Evolutionary conservation across 2,888 invertebrate genomes (phyloP).

Genomic region (Eledona agricola): DNA sequence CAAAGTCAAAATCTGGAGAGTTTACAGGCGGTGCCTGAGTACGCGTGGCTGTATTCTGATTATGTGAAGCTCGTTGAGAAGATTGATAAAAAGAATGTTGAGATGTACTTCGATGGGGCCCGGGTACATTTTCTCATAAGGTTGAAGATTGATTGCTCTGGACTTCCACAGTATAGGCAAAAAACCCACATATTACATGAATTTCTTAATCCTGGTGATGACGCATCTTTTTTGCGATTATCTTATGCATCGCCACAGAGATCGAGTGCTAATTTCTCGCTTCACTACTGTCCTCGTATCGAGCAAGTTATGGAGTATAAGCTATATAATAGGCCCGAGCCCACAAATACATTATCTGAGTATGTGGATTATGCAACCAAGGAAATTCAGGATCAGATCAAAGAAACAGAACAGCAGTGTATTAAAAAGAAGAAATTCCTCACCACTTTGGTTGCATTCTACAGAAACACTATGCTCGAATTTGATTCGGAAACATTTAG

Average conservation of each 20-base stretch:
- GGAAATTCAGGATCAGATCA: slow-evolving; percentile 65
- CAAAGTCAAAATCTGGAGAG: slow-evolving; percentile 63
- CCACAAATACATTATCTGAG: slow-evolving; percentile 63
- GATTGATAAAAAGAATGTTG: slow-evolving; percentile 56
- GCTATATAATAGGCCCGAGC: no score
- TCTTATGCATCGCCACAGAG: slow-evolving; percentile 56
- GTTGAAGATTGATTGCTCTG: slow-evolving; percentile 68
- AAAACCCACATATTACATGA: no score
- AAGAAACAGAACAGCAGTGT: slow-evolving; percentile 53
- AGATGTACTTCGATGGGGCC: not conserved
- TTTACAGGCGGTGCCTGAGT: slow-evolving; percentile 63
- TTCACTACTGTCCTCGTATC: slow-evolving; percentile 65
- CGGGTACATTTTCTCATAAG: not conserved
- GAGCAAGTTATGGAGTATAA: slow-evolving; percentile 65
- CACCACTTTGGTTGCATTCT: slow-evolving; percentile 59
- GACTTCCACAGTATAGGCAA: slow-evolving; percentile 58
- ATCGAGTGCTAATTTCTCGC: slow-evolving; percentile 58
- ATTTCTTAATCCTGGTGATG: slow-evolving; percentile 49
- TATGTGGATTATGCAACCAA: slow-evolving; percentile 67
- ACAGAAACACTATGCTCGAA: slow-evolving; percentile 63
- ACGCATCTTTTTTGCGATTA: slow-evolving; percentile 51
- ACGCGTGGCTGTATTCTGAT: slow-evolving; percentile 69
- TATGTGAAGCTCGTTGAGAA: slow-evolving; percentile 70
- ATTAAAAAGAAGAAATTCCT: slow-evolving; percentile 63
- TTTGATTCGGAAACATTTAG: slow-evolving; percentile 63